Percentiles rank a stretch among this genome's conserved stretches.
These are phyloP conservation scores for Coendou prehensilis DNA, from an alignment of 2,797 vertebrate species.

Conservation along the genomic window DNA sequence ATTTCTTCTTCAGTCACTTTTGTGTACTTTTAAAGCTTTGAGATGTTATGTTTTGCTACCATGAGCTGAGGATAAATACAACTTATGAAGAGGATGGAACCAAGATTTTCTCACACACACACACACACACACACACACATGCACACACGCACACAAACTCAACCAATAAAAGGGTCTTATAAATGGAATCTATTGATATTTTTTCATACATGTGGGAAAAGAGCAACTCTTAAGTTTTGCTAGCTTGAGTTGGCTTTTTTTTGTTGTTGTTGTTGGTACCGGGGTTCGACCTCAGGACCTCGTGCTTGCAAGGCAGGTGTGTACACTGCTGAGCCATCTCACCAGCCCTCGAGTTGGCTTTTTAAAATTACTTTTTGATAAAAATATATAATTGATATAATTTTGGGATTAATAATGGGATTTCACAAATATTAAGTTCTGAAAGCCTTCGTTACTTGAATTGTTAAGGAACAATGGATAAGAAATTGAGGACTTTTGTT, in stretches of 20 bases:
- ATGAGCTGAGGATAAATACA: neutral
- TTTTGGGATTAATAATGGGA: neutral
- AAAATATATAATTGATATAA: conserved; percentile 3
- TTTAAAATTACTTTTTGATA: neutral
- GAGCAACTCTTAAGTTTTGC: neutral
- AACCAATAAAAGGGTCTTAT: neutral
- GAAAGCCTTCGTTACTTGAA: neutral
- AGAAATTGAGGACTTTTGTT: neutral
- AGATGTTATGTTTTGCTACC: neutral
- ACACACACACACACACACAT: neutral
- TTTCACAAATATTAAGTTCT: neutral
- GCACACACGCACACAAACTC: neutral
- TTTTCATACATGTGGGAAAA: neutral
- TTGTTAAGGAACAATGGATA: neutral
- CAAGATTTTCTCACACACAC: neutral
- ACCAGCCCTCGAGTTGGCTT: neutral
- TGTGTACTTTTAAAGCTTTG: neutral
- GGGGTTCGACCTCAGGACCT: too few relatives aligned
- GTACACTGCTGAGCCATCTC: too few relatives aligned
- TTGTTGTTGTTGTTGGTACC: too few relatives aligned
- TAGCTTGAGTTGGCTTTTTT: neutral
- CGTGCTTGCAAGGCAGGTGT: too few relatives aligned
- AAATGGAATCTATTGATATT: neutral
- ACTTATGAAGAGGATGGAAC: neutral
- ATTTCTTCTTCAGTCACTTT: neutral